Percentiles rank a stretch among this genome's conserved stretches.
phyloP scores from a whole-genome alignment of 92 coral and sea anemone genomes.

The Phymanthus crucifer region DNA sequence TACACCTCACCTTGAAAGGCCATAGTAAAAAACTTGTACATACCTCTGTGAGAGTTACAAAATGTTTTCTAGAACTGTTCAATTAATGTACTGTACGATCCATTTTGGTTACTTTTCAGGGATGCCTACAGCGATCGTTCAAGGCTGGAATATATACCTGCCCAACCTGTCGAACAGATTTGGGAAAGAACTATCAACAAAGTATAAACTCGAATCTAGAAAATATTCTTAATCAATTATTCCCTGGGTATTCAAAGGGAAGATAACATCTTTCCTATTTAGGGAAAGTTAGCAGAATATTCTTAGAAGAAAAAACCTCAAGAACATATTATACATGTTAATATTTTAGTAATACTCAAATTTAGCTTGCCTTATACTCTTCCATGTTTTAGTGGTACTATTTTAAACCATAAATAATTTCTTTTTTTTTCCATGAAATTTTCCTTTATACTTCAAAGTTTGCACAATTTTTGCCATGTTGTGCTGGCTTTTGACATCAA shows the following conservation, averaged over 20 bases:
- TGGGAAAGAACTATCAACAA: conserved; percentile 81
- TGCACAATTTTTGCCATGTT: too few species aligned
- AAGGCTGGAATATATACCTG: conserved; percentile 90
- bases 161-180: conserved; percentile 88
- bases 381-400: conserved; percentile 9
- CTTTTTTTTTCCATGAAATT: neutral
- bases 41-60: too few species aligned
- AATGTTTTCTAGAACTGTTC: too few species aligned
- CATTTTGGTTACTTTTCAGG: conserved; percentile 42
- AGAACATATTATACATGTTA: conserved; percentile 6
- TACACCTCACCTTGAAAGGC: too few species aligned
- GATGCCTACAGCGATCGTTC: conserved; percentile 88
- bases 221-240: conserved; percentile 77
- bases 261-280: conserved; percentile 44
- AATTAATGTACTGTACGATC: too few species aligned
- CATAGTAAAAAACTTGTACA: too few species aligned
- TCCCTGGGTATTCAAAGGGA: conserved; percentile 97
- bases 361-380: neutral
- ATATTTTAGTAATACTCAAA: neutral
- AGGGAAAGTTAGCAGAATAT: neutral
- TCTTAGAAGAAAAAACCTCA: neutral
- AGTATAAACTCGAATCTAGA: conserved; percentile 70
- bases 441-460: neutral
- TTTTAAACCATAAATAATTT: neutral
- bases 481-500: too few species aligned